Conservation (phyloP, 2,888 invertebrate genomes). For the Andrena minutula region DNA sequence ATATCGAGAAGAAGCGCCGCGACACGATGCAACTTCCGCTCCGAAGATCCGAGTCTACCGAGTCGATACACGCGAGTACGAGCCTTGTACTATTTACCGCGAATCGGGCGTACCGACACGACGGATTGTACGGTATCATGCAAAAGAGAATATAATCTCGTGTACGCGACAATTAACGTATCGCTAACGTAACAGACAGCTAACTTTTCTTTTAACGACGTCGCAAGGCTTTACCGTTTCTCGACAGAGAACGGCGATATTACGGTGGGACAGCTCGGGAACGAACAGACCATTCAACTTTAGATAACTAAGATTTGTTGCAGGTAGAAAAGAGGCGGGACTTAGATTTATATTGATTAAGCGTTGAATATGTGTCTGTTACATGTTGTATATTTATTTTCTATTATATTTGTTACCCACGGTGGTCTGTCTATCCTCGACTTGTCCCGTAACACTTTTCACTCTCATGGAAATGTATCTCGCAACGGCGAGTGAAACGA, state of each 20-base stretch:
- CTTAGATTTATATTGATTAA: slow-evolving; percentile 29
- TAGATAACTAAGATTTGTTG: slow-evolving; percentile 12
- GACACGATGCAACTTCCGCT: slow-evolving; percentile 16
- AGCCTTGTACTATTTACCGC: slow-evolving; percentile 26
- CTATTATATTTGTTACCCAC: background rate
- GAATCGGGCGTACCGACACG: slow-evolving; percentile 43
- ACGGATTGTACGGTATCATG: slow-evolving; percentile 68
- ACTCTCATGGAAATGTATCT: slow-evolving; percentile 14
- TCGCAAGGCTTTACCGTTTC: slow-evolving; percentile 31
- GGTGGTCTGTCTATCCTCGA: slow-evolving; percentile 31
- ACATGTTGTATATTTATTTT: slow-evolving; percentile 22
- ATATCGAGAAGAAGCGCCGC: slow-evolving; percentile 10
- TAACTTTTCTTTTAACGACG: slow-evolving; percentile 14
- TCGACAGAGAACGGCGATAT: background rate
- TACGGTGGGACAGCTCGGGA: slow-evolving; percentile 15
- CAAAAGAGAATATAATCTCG: slow-evolving; percentile 66
- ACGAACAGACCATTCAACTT: slow-evolving; percentile 21
- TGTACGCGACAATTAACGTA: slow-evolving; percentile 26
- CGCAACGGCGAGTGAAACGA: slow-evolving; percentile 23
- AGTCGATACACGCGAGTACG: slow-evolving; percentile 43
- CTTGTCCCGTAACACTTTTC: background rate
- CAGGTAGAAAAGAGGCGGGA: background rate
- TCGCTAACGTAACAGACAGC: slow-evolving; percentile 23
- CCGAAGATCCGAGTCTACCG: slow-evolving; percentile 54
- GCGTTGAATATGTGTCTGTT: slow-evolving; percentile 7